Base-by-base conservation (phyloP, 2,888 invertebrate species). In the Psylliodes chrysocephalus region DNA sequence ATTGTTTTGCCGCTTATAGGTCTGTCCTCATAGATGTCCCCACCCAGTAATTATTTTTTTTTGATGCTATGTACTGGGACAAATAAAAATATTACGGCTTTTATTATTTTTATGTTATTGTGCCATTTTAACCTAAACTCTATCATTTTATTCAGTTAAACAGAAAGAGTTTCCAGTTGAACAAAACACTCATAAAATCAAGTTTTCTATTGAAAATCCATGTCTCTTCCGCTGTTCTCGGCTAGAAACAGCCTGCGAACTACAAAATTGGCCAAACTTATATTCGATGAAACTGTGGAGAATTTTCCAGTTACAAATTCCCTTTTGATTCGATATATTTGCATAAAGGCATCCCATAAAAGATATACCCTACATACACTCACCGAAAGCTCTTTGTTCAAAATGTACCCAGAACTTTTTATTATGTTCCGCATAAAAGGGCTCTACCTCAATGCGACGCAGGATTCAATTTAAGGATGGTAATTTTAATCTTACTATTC, bases 401-500 rank as follows among this genome's bases (percentile, higher is more conserved):
- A 49, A 66, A 66, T 66, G 59, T 60, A 60, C 60, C 60, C 38
- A 52, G 56, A 30, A 63, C 61, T 65, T 65, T 59, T 65, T 62
- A 62, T 61, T 65, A 59, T 57, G 57, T 40, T 55, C 62, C 28
- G 54, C 38, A 65, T 65, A 62, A 65, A 65, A 33, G 60, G 33
- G 49, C 56, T 53, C 53, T 57, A 53, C 59, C 53, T 63, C 59
- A 60, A 63, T 60, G 59, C 60, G 60, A 56, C 54, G 53, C 61
- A 35, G 56, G 52, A 61, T 66, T 66, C 66, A 66, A 66, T 66
- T 63, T 60, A 53, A 61, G 54, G 51, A 57, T 63, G 62, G 64
- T 61, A 62, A 62, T 64, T 64, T 59, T 57, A 64, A 64, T 67
- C 55, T 52, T 59, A 64, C 57, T 44, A 62, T 67, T 67, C 63